phyloP scores from a whole-genome alignment of 2,113 vertebrate genomes.

The Lampris incognitus region DNA sequence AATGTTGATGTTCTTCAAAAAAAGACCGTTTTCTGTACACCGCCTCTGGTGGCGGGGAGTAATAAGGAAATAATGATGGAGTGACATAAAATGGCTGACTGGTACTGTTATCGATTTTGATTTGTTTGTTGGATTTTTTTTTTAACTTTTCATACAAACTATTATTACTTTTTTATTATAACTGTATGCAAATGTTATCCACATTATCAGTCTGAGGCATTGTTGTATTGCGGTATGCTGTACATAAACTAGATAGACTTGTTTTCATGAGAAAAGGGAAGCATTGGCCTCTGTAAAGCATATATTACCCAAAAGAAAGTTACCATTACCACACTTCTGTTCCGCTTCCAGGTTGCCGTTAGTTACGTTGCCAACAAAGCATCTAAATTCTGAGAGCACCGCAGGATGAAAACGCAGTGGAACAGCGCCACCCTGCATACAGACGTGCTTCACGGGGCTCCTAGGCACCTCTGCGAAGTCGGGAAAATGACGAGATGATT shows the following conservation, averaged over 20 bases:
- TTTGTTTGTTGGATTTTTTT: conserved; percentile 38
- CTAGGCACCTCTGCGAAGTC: not conserved
- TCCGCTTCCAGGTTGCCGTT: conserved; percentile 48
- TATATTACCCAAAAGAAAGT: conserved; percentile 67
- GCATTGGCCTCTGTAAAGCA: conserved; percentile 71
- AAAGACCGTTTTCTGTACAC: conserved; percentile 54
- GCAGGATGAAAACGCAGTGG: too few species aligned
- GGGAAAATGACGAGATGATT: not conserved
- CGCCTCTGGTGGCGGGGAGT: conserved; percentile 26
- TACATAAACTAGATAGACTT: conserved; percentile 78
- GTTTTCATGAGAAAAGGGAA: conserved; percentile 79
- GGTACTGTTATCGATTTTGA: conserved; percentile 81
- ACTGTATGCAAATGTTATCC: conserved; percentile 80
- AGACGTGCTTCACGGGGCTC: not conserved
- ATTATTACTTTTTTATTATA: conserved; percentile 75
- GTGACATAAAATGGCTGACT: conserved; percentile 74
- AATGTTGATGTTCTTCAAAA: conserved; percentile 22
- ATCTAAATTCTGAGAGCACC: too few species aligned
- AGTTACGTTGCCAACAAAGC: not conserved
- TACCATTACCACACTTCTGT: conserved; percentile 57
- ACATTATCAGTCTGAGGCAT: conserved; percentile 76
- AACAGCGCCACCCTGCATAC: too few species aligned
- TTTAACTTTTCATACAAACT: conserved; percentile 78
- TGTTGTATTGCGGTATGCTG: conserved; percentile 79
- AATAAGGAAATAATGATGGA: conserved; percentile 61